A percentile compares a stretch with the other conserved stretches of the same genome.
Conservation (phyloP, 92 coral and sea anemone genomes). For the Phymanthus crucifer region DNA sequence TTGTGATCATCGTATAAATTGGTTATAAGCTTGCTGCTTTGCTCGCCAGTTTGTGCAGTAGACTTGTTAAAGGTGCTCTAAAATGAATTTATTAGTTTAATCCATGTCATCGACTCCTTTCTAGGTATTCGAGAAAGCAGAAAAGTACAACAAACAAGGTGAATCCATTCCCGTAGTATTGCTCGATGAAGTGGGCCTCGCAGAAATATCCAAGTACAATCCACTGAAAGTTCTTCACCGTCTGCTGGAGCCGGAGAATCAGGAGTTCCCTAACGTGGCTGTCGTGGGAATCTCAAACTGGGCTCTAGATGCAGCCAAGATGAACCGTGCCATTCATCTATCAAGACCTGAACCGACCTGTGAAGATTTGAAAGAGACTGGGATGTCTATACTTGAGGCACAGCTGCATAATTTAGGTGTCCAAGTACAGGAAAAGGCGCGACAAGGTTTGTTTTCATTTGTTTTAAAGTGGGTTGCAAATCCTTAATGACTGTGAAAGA, state of each 20-base stretch:
- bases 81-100: too few species aligned
- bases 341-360: constrained; percentile 94
- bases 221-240: constrained; percentile 97
- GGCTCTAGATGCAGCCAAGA: constrained; percentile 98
- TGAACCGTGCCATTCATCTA: constrained; percentile 97
- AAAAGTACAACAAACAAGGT: constrained; percentile 67
- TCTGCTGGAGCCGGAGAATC: constrained; percentile 84
- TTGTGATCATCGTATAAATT: too few species aligned
- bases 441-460: not conserved
- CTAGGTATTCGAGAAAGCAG: constrained; percentile 90
- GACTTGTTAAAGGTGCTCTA: too few species aligned
- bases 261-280: constrained; percentile 84
- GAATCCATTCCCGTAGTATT: constrained; percentile 93
- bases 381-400: constrained; percentile 77
- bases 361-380: constrained; percentile 86
- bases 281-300: constrained; percentile 99
- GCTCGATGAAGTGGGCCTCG: constrained; percentile 98
- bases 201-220: constrained; percentile 94
- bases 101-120: not conserved
- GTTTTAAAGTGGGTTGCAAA: too few species aligned
- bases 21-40: too few species aligned
- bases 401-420: constrained; percentile 11
- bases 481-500: too few species aligned
- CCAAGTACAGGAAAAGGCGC: not conserved
- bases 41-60: too few species aligned